Base-by-base conservation (phyloP, 2,113 vertebrate species). In the Rana temporaria region DNA sequence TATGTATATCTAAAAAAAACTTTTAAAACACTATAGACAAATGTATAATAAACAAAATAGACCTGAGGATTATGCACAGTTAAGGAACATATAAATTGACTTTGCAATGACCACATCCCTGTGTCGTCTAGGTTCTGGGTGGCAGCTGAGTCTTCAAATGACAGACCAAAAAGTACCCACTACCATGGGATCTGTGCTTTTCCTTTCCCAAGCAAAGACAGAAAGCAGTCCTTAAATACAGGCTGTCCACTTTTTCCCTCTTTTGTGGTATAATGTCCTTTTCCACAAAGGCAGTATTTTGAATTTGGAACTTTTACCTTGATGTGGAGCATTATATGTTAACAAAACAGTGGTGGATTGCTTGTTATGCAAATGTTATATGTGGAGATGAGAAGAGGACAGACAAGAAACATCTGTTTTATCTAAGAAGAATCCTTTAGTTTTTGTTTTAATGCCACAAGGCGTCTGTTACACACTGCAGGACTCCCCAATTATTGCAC, bases 371-470 rank as follows among this genome's bases (percentile, higher is more conserved):
- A 73, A 30, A 30, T 57, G 55, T 57, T 57, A 73, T 32, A 24
- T 57, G 53, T 57, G 1, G 6, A 16, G 9, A 53, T 32, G 71
- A 26, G 26, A 48, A 52, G 48, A 71, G 42, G 20, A 71, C 20
- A 52, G 69, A 73, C 57, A 24, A 57, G 71, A 73, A 73, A 73
- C 71, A 73, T 55, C 71, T 73, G 71, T n/a, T 73, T 73, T 20
- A 34, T 67, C 64, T 67, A 73, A 57, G 53, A 59, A 32, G 24
- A 30, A 14, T 59, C 71, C 22, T 55, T 30, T n/a, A 17, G 12
- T 15, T 73, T 73, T 55, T 32, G 22, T 59, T 73, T 73, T 26
- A 57, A 20, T 57, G 53, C 48, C 22, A 30, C 52, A 57, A 34
- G 52, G 71, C 71, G 16, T 16, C 52, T 19, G 26, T 57, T 18